Base-by-base conservation (phyloP, 2,113 vertebrate species). In the Micromys minutus region DNA sequence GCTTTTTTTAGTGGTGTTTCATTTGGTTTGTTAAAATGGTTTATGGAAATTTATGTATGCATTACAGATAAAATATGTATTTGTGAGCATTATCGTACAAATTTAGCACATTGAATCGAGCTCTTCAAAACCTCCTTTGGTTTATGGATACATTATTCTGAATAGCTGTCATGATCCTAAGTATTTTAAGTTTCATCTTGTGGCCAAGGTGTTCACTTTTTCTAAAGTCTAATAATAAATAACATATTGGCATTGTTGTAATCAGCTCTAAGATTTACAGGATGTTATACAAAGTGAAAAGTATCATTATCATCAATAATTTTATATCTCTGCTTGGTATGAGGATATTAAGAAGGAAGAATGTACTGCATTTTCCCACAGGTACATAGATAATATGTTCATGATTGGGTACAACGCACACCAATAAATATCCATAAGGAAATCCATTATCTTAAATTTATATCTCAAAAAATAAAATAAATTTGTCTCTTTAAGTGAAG, bases 61-160 rank as follows among this genome's bases (percentile, higher is more conserved):
- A 29, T 89, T 83, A 90, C 10, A 91, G 79, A 47, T 42, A 93
- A 95, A 87, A 81, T 74, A 81, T n/a, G 61, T 92, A 36, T 71
- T 93, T 88, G 93, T 57, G 86, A 95, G 75, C 19, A 9, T 76
- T 94, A 47, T 1, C 57, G 24, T 69, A 67, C 63, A 89, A 92
- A 91, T 47, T 91, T 65, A 91, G 84, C 72, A 77, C 45, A 80
- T 12, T 36, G 36, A 89, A 42, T 9, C 93, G 85, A 96, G 67
- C 17, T 95, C 24, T 90, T 87, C 16, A 26, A 76, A 94, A 79
- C 19, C 71, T 47, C 31, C 86, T 84, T 87, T 69, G 47, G 45
- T 36, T 94, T 94, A 31, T 34, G 16, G 39, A 95, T 50, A 39
- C 47, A 84, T 57, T 85, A 34, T 15, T 96, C 19, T 39, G 75